phyloP scores from a whole-genome alignment of 2,888 invertebrate species.

The Brachylomia viminalis region DNA sequence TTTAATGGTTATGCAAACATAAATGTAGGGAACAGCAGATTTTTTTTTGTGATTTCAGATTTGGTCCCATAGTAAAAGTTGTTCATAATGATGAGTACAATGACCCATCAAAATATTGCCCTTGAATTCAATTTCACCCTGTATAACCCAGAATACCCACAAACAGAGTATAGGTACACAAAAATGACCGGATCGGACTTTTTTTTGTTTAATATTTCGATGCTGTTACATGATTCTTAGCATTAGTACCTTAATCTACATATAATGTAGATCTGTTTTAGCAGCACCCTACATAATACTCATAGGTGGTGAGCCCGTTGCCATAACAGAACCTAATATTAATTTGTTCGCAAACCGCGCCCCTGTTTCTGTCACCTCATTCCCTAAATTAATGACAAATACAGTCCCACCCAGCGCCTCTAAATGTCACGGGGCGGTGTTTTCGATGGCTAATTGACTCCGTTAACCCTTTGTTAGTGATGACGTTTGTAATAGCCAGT shows the following conservation, averaged over 20 bases:
- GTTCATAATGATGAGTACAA: too few relatives aligned
- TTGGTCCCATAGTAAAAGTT: too few relatives aligned
- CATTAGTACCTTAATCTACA: not conserved
- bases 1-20: too few relatives aligned
- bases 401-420: slow-evolving; percentile 80
- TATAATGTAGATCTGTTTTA: not conserved
- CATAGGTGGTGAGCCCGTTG: slow-evolving; percentile 15
- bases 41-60: too few relatives aligned
- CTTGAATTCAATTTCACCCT: too few relatives aligned
- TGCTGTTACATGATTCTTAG: not conserved
- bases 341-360: slow-evolving; percentile 86
- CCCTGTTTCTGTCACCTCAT: slow-evolving; percentile 87
- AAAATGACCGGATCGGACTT: too few relatives aligned
- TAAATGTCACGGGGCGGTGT: slow-evolving; percentile 84
- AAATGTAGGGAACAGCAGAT: too few relatives aligned
- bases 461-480: slow-evolving; percentile 84
- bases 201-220: not conserved
- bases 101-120: too few relatives aligned
- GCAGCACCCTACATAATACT: not conserved
- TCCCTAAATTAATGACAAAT: slow-evolving; percentile 90
- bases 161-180: not conserved
- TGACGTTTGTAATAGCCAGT: slow-evolving; percentile 76
- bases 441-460: slow-evolving; percentile 88
- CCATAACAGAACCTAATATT: slow-evolving; percentile 74
- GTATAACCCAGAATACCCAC: not conserved